Evolutionary conservation across 2,113 vertebrate species (phyloP), one percentile per base, ranked within the genome.

Genomic region (Empidonax traillii): DNA sequence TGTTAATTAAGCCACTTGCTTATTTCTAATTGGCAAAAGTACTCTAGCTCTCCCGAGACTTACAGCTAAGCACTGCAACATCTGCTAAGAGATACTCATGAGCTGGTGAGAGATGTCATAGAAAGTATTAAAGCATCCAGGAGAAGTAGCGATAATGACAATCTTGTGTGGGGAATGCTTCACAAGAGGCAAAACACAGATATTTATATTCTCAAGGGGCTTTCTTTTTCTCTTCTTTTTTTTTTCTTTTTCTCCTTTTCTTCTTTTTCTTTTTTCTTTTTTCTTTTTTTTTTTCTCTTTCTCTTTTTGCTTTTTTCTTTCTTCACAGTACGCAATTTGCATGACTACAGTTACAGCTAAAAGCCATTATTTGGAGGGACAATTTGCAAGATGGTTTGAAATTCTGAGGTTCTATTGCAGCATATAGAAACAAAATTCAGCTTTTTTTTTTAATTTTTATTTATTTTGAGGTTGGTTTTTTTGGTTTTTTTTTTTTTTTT

Each of bases 1-100:
- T 93, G 87, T 93, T 97, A 97, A 94, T 97, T 97, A 97, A 97
- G 94, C 87, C 81, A 66, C 46, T 76, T 97, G 77, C 88, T 92
- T 97, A 88, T 95, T 95, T 97, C 95, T 97, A 98, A 97, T 98
- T 97, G 97, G 80, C 78, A 95, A 78, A 88, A 93, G 62, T 80
- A 74, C 68, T 61, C 47, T 63, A 66, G 69, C 51, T 93, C 97
- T 94, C 93, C 56, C 2, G 94, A 98, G 98, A 93, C 65, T 53
- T 52, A 72, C 17, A 96, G 83, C 28, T 63, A 87, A 97, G 91
- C 90, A 84, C 67, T 91, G 72, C 92, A 93, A 93, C 59, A 39
- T 88, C 91, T 94, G 71, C 71, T 93, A 90, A 78, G 92, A 95
- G 74, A 87, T 88, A 53, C 90, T 87, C 8, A 22, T 94, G 95